Evolutionary conservation across 2,888 invertebrate species (phyloP).

Genomic region (Eupsilia transversa): DNA sequence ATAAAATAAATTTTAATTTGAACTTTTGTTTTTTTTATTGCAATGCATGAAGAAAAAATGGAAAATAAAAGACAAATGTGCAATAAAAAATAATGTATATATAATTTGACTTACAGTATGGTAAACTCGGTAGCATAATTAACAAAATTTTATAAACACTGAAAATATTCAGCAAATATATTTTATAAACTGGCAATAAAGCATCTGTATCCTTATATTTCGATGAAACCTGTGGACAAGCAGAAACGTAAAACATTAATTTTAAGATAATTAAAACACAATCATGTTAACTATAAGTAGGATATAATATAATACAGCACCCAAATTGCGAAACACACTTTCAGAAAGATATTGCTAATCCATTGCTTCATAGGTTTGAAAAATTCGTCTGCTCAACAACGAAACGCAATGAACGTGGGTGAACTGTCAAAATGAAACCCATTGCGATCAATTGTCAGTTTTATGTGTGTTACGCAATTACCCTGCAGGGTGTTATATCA

Average conservation of each 20-base stretch:
- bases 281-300: not conserved
- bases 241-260: constrained; percentile 46
- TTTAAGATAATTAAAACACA: constrained; percentile 11
- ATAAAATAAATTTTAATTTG: constrained; percentile 89
- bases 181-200: constrained; percentile 89
- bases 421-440: too few species aligned
- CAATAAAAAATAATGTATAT: constrained; percentile 90
- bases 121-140: constrained; percentile 90
- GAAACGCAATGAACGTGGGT: too few species aligned
- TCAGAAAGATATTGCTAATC: too few species aligned
- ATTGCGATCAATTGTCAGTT: too few species aligned
- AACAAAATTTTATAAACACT: constrained; percentile 89
- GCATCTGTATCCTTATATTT: constrained; percentile 84
- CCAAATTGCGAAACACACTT: too few species aligned
- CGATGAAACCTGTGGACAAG: constrained; percentile 81
- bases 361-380: too few species aligned
- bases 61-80: constrained; percentile 79
- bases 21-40: constrained; percentile 76
- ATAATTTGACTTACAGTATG: constrained; percentile 88
- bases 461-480: too few species aligned
- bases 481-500: not conserved
- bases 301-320: not conserved
- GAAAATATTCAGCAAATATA: constrained; percentile 90
- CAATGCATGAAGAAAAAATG: constrained; percentile 22
- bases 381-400: too few species aligned